These are phyloP conservation scores for Chloroceryle amazona DNA, from an alignment of 2,797 vertebrate genomes.

Conservation along the genomic window DNA sequence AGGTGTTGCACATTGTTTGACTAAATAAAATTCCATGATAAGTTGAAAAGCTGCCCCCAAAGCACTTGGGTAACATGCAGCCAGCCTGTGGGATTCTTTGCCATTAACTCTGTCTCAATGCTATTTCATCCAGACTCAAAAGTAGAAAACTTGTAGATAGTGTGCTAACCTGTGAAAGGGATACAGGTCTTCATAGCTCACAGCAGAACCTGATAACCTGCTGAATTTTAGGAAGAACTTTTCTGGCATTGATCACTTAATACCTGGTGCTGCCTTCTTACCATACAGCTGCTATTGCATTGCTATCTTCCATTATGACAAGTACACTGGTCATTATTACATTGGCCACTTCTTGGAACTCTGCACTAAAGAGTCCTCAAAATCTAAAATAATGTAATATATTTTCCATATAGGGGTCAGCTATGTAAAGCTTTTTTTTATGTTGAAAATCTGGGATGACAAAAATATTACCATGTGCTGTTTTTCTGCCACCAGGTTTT, in stretches of 20 bases:
- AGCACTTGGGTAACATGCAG: background rate
- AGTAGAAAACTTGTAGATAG: background rate
- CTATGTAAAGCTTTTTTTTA: background rate
- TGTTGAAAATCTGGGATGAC: background rate
- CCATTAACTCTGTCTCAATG: background rate
- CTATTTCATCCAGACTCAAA: background rate
- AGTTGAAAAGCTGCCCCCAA: background rate
- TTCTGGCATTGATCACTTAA: background rate
- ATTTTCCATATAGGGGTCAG: background rate
- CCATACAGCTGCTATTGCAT: background rate
- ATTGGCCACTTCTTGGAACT: background rate
- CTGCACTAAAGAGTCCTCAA: background rate
- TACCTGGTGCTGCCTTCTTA: background rate
- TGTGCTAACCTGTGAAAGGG: background rate
- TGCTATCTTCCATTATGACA: background rate
- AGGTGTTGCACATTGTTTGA: background rate
- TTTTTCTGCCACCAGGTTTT: background rate
- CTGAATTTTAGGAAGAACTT: background rate
- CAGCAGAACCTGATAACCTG: background rate
- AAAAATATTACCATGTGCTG: fast-evolving
- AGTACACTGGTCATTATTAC: background rate
- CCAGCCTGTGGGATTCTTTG: background rate
- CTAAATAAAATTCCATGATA: background rate
- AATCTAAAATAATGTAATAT: background rate
- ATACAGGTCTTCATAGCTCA: background rate